These are phyloP conservation scores for Thunnus albacares DNA, from an alignment of 2,797 vertebrate species.

Conservation along the genomic window DNA sequence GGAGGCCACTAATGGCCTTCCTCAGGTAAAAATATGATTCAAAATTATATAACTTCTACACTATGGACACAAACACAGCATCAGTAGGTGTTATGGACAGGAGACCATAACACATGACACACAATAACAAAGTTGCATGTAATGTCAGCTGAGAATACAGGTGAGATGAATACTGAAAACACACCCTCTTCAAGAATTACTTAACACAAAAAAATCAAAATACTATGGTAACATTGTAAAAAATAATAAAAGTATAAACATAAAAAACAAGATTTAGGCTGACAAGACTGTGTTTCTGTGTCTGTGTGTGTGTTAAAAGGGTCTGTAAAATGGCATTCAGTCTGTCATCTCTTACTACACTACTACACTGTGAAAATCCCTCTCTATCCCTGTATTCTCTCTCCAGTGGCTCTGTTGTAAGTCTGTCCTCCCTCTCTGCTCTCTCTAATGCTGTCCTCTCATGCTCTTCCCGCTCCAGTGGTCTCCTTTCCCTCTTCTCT, in stretches of 20 bases:
- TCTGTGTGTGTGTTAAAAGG: constrained; percentile 21
- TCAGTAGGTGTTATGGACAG: not conserved
- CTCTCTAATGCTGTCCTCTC: constrained; percentile 70
- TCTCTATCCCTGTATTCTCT: constrained; percentile 53
- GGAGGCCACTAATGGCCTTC: too few species aligned
- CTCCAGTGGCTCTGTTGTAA: constrained; percentile 51
- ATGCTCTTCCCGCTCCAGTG: constrained; percentile 73
- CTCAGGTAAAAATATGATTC: not conserved
- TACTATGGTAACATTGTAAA: not conserved
- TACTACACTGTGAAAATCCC: constrained; percentile 38
- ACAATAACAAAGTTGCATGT: not conserved
- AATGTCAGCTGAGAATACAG: not conserved
- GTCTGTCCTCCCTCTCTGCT: constrained; percentile 48
- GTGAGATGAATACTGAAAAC: not conserved
- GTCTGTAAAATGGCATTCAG: constrained; percentile 31
- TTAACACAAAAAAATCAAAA: not conserved
- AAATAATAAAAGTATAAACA: not conserved
- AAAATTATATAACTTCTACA: not conserved
- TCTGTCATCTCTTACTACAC: constrained; percentile 28
- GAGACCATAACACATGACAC: too few species aligned
- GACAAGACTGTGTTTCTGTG: constrained; percentile 5
- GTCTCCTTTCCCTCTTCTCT: constrained; percentile 68
- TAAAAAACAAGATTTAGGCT: not conserved
- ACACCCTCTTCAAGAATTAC: not conserved
- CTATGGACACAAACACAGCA: not conserved